These are phyloP conservation scores for Poecilia picta DNA, from an alignment of 2,797 vertebrate genomes.

Conservation along the genomic window DNA sequence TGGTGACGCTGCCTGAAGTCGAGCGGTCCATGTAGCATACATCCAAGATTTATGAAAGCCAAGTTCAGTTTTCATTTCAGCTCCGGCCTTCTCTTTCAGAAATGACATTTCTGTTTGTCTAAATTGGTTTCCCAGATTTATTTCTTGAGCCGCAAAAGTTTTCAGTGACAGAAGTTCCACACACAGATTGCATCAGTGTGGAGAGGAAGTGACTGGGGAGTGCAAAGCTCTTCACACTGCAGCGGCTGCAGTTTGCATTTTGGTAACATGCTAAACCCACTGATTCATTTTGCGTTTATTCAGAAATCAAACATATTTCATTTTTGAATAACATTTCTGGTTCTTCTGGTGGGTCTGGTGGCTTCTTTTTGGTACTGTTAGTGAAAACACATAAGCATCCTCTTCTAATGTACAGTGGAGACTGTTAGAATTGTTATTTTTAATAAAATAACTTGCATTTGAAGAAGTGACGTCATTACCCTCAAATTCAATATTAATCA, in stretches of 20 bases:
- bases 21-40: background rate
- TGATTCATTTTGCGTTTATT: background rate
- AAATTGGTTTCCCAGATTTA: background rate
- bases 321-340: background rate
- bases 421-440: background rate
- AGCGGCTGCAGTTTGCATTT: background rate
- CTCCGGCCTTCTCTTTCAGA: background rate
- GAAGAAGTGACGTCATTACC: background rate
- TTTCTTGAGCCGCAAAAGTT: background rate
- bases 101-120: background rate
- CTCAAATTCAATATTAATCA: background rate
- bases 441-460: background rate
- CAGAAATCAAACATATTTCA: background rate
- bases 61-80: background rate
- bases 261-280: background rate
- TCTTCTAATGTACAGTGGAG: background rate
- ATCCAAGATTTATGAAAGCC: background rate
- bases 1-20: background rate
- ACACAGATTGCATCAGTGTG: background rate
- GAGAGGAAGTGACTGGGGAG: background rate
- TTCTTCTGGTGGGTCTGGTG: background rate
- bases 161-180: background rate
- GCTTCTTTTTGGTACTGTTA: background rate
- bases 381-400: too few species aligned
- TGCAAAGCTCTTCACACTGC: conserved; percentile 2